Conservation (phyloP, 2,113 vertebrate genomes). For the Hymenochirus boettgeri region DNA sequence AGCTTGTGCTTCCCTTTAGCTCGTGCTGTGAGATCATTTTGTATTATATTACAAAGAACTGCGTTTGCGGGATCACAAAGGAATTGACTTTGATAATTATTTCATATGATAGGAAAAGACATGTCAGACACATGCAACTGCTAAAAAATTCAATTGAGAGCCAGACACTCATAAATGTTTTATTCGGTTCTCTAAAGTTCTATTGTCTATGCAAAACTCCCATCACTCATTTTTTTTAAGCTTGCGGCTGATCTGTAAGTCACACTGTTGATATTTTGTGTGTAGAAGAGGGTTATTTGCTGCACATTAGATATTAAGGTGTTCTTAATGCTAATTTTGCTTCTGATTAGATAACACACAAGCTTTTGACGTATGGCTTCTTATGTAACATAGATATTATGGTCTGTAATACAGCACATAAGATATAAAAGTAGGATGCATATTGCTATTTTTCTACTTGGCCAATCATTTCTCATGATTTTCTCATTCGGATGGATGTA, state of each 20-base stretch:
- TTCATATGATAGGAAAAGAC: neutral
- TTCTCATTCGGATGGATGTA: no score
- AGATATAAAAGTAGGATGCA: no score
- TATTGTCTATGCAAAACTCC: neutral
- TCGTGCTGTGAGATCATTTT: neutral
- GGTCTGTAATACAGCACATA: no score
- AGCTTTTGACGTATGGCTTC: no score
- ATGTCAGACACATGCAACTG: neutral
- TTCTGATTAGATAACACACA: no score
- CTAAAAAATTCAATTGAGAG: neutral
- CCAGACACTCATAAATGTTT: neutral
- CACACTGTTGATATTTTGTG: neutral
- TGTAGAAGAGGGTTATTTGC: no score
- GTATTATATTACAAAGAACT: neutral
- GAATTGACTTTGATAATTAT: slow-evolving; percentile 4
- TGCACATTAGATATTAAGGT: no score
- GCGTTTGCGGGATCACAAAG: neutral
- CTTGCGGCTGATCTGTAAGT: neutral
- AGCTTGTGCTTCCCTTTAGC: neutral
- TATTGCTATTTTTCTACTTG: no score
- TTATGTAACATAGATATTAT: no score
- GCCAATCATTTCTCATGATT: no score
- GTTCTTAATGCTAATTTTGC: no score
- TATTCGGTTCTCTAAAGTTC: neutral
- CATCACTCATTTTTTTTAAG: neutral